These are phyloP conservation scores for Mirza zaza DNA, from an alignment of 2,113 vertebrate species.

Conservation along the genomic window DNA sequence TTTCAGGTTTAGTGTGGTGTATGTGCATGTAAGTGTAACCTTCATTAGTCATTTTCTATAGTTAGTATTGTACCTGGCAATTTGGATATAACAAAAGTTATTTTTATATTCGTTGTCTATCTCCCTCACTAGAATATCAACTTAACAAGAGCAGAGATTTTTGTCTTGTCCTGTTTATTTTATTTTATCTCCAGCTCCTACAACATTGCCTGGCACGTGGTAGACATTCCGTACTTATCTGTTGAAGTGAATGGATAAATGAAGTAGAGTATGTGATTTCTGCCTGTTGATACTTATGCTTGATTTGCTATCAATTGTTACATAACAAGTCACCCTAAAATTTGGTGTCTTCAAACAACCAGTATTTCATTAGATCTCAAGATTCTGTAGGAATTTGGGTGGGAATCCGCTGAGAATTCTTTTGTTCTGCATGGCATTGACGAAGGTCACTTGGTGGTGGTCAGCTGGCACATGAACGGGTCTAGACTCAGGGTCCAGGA, in stretches of 20 bases:
- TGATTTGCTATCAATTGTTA: background rate
- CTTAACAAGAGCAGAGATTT: background rate
- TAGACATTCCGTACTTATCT: background rate
- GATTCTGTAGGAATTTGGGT: background rate
- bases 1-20: background rate
- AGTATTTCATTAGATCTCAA: background rate
- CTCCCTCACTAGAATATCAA: background rate
- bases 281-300: background rate
- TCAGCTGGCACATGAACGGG: too few species aligned
- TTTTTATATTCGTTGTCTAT: background rate
- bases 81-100: background rate
- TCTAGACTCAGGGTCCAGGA: too few species aligned
- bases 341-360: background rate
- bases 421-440: background rate
- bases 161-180: background rate
- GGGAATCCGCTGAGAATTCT: background rate
- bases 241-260: background rate
- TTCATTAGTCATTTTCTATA: background rate
- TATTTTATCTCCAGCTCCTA: background rate
- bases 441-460: background rate
- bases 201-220: background rate
- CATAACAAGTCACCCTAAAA: background rate
- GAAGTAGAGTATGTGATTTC: background rate
- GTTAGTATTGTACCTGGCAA: background rate
- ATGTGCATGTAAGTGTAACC: fast-evolving